Conservation (phyloP, 2,888 invertebrate genomes). For the Campopleginae sp. region DNA sequence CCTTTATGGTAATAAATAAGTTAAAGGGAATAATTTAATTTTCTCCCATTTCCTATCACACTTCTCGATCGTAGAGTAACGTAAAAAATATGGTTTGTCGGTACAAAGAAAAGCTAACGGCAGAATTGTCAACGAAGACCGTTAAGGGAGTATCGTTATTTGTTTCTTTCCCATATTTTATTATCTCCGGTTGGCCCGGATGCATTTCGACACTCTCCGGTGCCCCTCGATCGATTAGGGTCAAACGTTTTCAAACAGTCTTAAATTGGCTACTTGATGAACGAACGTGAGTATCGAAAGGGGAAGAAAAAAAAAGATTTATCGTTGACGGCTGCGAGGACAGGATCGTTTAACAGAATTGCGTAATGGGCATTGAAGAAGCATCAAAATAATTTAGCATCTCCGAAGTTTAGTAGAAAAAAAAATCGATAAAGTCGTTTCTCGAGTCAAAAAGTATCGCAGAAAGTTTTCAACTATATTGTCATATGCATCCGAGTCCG, state of each 20-base stretch:
- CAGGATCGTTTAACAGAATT: slow-evolving; percentile 2
- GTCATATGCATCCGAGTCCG: background rate
- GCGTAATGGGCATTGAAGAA: background rate
- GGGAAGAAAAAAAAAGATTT: slow-evolving; percentile 58
- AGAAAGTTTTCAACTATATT: background rate
- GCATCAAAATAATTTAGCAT: background rate
- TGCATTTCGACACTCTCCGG: slow-evolving; percentile 54
- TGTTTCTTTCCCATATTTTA: slow-evolving; percentile 26
- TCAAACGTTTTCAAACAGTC: slow-evolving; percentile 42
- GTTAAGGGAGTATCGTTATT: slow-evolving; percentile 22
- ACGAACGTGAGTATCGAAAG: slow-evolving; percentile 6
- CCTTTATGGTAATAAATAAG: slow-evolving; percentile 31
- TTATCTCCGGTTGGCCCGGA: slow-evolving; percentile 34
- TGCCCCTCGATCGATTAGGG: slow-evolving; percentile 52
- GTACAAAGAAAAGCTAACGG: background rate
- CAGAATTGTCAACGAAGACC: slow-evolving; percentile 56
- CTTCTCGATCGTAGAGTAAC: slow-evolving; percentile 53
- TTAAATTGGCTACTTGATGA: slow-evolving; percentile 46
- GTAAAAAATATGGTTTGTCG: slow-evolving; percentile 27
- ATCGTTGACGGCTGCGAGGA: background rate
- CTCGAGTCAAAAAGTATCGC: background rate
- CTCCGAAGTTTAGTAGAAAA: background rate
- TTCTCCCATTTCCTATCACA: slow-evolving; percentile 63
- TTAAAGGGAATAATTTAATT: slow-evolving; percentile 48
- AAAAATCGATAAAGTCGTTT: background rate